Conservation (phyloP, 2,888 invertebrate genomes). For the Acleris emargana region DNA sequence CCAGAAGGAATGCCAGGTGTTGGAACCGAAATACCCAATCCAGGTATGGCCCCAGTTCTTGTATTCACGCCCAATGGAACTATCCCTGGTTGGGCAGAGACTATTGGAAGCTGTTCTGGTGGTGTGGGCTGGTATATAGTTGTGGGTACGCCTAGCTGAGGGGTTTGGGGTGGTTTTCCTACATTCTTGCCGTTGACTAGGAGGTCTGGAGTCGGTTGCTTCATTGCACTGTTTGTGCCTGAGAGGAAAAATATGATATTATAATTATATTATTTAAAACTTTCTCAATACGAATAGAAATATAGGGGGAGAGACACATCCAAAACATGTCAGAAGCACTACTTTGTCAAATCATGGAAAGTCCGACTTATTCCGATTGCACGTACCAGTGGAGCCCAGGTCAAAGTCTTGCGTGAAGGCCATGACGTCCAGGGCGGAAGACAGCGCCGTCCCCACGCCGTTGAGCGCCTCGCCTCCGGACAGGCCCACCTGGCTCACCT, state of each 20-base stretch:
- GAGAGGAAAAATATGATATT: conserved; percentile 1
- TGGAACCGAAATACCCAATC: conserved; percentile 2
- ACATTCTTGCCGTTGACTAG: conserved; percentile 62
- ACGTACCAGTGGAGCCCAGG: conserved; percentile 57
- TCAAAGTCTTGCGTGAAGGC: conserved; percentile 91
- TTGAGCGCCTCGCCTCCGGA: conserved; percentile 64
- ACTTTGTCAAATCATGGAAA: neutral
- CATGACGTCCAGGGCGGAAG: conserved; percentile 92
- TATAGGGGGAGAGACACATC: no score
- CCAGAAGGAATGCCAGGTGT: conserved; percentile 11
- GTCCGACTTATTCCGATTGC: neutral
- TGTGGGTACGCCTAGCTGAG: conserved; percentile 45
- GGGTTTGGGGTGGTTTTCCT: conserved; percentile 38
- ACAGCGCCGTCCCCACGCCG: conserved; percentile 84
- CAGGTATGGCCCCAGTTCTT: conserved; percentile 2
- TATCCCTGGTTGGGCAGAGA: conserved; percentile 18
- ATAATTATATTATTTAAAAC: no score
- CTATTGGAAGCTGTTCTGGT: conserved; percentile 4
- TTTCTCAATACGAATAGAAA: no score
- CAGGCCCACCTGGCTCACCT: conserved; percentile 54
- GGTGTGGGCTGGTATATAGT: conserved; percentile 36
- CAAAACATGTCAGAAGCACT: no score
- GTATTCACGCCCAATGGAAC: conserved; percentile 2
- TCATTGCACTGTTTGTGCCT: conserved; percentile 52
- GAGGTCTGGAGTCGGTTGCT: conserved; percentile 69